Evolutionary conservation across 92 coral and sea anemone genomes (phyloP).

Genomic region (Porites cylindrica): DNA sequence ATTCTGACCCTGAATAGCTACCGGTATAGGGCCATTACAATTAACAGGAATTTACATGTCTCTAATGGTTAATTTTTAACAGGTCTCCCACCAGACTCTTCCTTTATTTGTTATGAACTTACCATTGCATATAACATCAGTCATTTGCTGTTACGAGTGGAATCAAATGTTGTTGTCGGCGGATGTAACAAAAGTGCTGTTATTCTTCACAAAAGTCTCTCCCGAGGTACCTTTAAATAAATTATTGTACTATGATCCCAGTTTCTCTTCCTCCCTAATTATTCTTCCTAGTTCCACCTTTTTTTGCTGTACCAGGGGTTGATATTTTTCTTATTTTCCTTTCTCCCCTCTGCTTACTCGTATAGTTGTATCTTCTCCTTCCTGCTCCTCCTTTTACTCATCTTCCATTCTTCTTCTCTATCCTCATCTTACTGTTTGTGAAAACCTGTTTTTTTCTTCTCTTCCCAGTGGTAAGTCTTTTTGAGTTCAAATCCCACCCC

Average conservation of each 20-base stretch:
- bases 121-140: constrained; percentile 37
- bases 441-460: background rate
- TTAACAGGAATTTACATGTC: background rate
- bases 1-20: background rate
- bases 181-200: constrained; percentile 38
- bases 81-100: constrained; percentile 40
- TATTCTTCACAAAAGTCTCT: constrained; percentile 27
- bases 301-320: background rate
- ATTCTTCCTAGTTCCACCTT: background rate
- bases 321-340: background rate
- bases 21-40: background rate
- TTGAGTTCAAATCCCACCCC: background rate
- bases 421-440: background rate
- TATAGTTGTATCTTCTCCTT: background rate
- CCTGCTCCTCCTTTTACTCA: background rate
- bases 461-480: background rate
- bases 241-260: background rate
- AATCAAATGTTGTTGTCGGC: constrained; percentile 1
- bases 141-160: constrained; percentile 31
- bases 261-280: background rate
- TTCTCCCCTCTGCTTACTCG: background rate
- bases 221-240: constrained; percentile 3
- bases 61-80: background rate
- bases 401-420: background rate
- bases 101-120: constrained; percentile 41